A percentile compares a stretch with the other conserved stretches of the same genome.
These are phyloP conservation scores for Aulostomus chinensis DNA, from an alignment of 2,797 vertebrate species.

Conservation along the genomic window DNA sequence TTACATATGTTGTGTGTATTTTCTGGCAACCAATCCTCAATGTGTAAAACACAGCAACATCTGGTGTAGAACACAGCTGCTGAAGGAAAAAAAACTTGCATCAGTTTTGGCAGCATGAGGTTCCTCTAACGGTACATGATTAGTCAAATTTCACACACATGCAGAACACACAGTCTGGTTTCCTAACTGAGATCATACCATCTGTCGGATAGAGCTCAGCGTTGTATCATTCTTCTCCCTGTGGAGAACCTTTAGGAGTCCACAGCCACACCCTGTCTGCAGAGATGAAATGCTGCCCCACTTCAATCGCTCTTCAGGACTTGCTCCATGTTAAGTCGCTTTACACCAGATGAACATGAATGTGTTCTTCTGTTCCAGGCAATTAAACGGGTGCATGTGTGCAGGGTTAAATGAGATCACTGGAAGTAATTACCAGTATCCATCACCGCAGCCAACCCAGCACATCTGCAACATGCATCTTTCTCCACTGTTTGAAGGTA, in stretches of 20 bases:
- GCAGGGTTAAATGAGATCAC: constrained; percentile 60
- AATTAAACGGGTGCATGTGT: constrained; percentile 56
- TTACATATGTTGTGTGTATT: too few relatives aligned
- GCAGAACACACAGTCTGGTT: neutral
- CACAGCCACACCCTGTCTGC: constrained; percentile 25
- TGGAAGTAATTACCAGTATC: constrained; percentile 66
- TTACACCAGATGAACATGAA: constrained; percentile 62
- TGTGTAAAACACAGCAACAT: too few relatives aligned
- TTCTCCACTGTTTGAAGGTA: neutral
- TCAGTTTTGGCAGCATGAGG: too few relatives aligned
- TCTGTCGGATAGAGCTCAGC: constrained; percentile 18
- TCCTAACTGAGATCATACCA: constrained; percentile 1
- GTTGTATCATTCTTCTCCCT: constrained; percentile 22
- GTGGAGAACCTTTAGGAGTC: constrained; percentile 14
- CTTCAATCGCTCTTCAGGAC: constrained; percentile 44
- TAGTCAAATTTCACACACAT: neutral
- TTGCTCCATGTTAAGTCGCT: constrained; percentile 42
- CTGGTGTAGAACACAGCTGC: too few relatives aligned
- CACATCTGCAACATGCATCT: constrained; percentile 5
- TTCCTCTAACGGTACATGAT: too few relatives aligned
- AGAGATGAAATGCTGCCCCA: constrained; percentile 24
- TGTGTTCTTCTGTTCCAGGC: constrained; percentile 61
- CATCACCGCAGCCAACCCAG: constrained; percentile 41
- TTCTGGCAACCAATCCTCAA: too few relatives aligned
- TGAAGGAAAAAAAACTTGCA: too few relatives aligned